phyloP scores from a whole-genome alignment of 2,113 vertebrate genomes.

The Ptyas mucosa region DNA sequence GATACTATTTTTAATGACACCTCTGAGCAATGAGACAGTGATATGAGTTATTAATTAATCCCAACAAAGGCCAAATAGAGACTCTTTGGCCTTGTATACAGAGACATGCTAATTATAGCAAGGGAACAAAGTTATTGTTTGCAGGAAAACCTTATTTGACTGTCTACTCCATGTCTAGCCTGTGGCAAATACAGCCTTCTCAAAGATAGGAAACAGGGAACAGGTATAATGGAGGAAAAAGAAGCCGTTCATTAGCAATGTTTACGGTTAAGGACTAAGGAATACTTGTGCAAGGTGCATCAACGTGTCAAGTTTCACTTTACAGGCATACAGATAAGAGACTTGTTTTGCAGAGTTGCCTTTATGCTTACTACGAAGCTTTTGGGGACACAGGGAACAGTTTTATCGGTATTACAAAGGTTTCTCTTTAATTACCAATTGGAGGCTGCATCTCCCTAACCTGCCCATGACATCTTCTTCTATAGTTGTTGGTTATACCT shows the following conservation, averaged over 20 bases:
- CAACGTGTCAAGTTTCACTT: neutral
- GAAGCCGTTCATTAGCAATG: neutral
- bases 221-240: neutral
- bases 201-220: neutral
- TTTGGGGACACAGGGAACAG: neutral
- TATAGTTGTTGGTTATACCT: neutral
- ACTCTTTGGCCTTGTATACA: neutral
- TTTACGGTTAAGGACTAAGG: neutral
- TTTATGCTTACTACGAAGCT: neutral
- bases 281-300: neutral
- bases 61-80: neutral
- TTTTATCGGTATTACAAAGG: neutral
- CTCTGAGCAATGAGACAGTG: neutral
- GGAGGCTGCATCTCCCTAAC: neutral
- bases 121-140: neutral
- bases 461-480: neutral
- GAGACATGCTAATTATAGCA: neutral
- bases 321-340: neutral
- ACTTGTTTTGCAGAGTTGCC: neutral
- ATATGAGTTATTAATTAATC: neutral
- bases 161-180: neutral
- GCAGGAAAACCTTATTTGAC: neutral
- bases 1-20: neutral
- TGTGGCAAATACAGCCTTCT: neutral
- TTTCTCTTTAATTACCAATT: neutral